Base-by-base conservation (phyloP, 1,140 invertebrate species). In the Nephila pilipes region DNA sequence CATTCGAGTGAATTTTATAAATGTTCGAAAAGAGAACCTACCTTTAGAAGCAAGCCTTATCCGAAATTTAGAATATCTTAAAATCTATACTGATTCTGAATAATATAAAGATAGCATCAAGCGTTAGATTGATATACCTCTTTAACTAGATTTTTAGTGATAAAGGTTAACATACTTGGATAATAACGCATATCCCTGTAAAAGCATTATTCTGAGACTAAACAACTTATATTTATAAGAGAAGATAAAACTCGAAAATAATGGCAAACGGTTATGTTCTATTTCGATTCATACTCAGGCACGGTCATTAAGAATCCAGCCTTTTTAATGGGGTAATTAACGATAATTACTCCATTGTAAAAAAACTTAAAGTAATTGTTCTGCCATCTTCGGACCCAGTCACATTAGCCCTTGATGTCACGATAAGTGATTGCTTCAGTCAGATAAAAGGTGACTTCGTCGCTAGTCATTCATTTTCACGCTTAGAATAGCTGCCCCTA, bases 391-490 rank as follows among this genome's bases (percentile, higher is more conserved):
- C 69, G 29, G 29, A 75, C 80, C 46, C 38, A 81, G 38, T 25
- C 80, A 32, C 80, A 81, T 81, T 81, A 54, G 8, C n/a, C 29
- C 80, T 54, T 55, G 80, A 81, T 81, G 80, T 81, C 80, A 81
- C 80, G 80, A 81, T 81, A 81, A 81, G 46, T 54, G 80, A 81
- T 60, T 63, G 85, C 32, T 29, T 58, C 85, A 87, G n/a, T 46
- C 57, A 29, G 85, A 87, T 87, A 87, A 60, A 87, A 60, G 55
- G 57, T 25, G 57, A 54, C 85, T 83, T 83, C 85, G 57, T 87
- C 85, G 10, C 85, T n/a, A 60, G 85, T 58, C 85, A 20, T 60
- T 87, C 85, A 87, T 87, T 87, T 87, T 87, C 85, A 60, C 85
- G 85, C 85, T 87, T 87, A 87, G 85, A 87, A 87, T 87, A 87